A percentile compares a stretch with the other conserved stretches of the same genome.
These are phyloP conservation scores for Monarcha castaneiventris DNA, from an alignment of 2,113 vertebrate genomes.

Conservation along the genomic window DNA sequence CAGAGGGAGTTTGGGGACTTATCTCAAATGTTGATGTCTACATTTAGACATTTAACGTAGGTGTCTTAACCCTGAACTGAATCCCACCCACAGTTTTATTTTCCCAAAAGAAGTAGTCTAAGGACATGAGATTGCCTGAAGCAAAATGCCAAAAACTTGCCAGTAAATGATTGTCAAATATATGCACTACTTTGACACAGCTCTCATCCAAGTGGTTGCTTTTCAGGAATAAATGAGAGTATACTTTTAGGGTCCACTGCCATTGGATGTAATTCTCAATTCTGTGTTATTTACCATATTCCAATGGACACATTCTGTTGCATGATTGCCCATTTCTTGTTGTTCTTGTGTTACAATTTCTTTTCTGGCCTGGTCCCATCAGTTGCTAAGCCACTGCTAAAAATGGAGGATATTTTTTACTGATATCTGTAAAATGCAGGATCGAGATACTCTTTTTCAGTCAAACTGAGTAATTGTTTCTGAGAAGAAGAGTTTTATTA, in stretches of 20 bases:
- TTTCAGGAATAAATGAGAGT: neutral
- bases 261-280: neutral
- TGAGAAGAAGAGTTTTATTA: neutral
- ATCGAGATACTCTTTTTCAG: neutral
- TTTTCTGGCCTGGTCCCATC: neutral
- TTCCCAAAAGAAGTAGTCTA: neutral
- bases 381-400: neutral
- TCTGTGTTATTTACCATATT: neutral
- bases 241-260: neutral
- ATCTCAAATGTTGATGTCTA: neutral
- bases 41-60: conserved; percentile 32
- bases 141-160: conserved; percentile 17
- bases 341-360: neutral
- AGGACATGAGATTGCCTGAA: conserved; percentile 27
- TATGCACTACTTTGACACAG: conserved; percentile 19
- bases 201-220: conserved; percentile 4
- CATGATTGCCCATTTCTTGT: neutral
- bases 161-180: conserved; percentile 19
- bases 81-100: neutral
- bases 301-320: neutral
- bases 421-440: neutral
- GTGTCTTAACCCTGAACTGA: conserved; percentile 36
- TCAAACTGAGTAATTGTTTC: neutral
- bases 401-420: neutral
- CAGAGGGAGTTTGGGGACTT: neutral